These are phyloP conservation scores for Leptogaster cylindrica DNA, from an alignment of 2,888 invertebrate genomes.

Conservation along the genomic window DNA sequence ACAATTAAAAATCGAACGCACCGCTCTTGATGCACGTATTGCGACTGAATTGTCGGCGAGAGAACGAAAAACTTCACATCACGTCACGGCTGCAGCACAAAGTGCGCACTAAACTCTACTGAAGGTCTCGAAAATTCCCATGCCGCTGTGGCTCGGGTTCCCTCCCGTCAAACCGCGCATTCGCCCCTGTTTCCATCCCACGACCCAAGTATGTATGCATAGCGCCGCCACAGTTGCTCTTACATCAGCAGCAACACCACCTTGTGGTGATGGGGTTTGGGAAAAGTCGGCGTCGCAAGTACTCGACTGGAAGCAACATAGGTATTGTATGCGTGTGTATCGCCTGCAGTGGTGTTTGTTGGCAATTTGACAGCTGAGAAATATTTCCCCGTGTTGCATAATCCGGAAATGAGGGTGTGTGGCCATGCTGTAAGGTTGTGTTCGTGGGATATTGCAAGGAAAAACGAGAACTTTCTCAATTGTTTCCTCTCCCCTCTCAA, in stretches of 20 bases:
- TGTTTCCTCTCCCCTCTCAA: too few species aligned
- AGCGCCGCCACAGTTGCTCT: conserved; percentile 4
- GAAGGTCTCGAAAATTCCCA: conserved; percentile 38
- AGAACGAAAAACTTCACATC: background rate
- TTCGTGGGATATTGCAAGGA: too few species aligned
- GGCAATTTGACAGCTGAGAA: conserved; percentile 34
- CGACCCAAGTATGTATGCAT: too few species aligned
- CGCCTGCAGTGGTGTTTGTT: background rate
- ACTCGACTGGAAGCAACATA: background rate
- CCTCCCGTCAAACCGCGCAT: background rate
- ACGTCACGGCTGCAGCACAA: conserved; percentile 16
- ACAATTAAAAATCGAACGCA: too few species aligned
- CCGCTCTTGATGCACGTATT: conserved; percentile 5
- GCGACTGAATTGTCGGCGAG: conserved; percentile 2
- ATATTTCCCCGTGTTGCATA: conserved; percentile 23
- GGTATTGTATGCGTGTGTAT: too few species aligned
- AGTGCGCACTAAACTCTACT: conserved; percentile 32
- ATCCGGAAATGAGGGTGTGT: background rate
- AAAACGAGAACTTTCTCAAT: too few species aligned
- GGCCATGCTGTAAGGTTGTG: background rate
- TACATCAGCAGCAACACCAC: background rate
- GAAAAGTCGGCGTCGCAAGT: too few species aligned
- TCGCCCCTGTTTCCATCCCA: background rate
- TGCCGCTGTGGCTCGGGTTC: background rate
- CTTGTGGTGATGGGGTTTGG: too few species aligned